Evolutionary conservation across 1,140 invertebrate species (phyloP).

Genomic region (Formica selysi): DNA sequence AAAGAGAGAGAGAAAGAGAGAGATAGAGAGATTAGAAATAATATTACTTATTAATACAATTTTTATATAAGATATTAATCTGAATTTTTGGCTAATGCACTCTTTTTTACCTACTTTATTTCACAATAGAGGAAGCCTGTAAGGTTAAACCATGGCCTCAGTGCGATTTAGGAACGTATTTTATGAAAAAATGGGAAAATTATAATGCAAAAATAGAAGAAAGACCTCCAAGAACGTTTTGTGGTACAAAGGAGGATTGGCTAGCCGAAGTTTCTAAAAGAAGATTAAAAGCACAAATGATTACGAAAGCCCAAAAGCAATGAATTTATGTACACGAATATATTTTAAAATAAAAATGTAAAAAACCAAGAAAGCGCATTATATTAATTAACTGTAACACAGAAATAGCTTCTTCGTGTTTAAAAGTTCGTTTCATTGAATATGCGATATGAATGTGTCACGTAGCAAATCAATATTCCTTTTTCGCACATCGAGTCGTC

Average conservation of each 20-base stretch:
- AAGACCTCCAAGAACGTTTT: not conserved
- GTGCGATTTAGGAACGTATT: not conserved
- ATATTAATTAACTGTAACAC: not conserved
- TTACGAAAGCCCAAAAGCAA: not conserved
- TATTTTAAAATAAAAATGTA: no score
- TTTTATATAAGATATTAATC: not conserved
- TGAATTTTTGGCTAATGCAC: not conserved
- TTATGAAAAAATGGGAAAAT: not conserved
- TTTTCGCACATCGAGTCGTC: not conserved
- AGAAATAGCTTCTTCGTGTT: not conserved
- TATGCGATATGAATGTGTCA: not conserved
- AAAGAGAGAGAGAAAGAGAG: no score
- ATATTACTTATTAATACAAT: not conserved
- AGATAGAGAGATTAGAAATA: no score
- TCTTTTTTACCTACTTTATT: not conserved
- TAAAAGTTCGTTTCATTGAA: not conserved
- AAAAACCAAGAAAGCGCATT: no score
- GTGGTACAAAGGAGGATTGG: not conserved
- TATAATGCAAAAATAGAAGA: not conserved
- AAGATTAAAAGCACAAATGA: no score
- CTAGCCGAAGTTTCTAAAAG: not conserved
- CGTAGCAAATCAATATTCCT: slow-evolving; percentile 25
- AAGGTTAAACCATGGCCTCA: not conserved
- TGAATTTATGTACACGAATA: no score
- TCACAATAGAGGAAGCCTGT: not conserved